A percentile compares a stretch with the other conserved stretches of the same genome.
phyloP scores from a whole-genome alignment of 1,140 invertebrate genomes.

The Piezodorus guildinii region DNA sequence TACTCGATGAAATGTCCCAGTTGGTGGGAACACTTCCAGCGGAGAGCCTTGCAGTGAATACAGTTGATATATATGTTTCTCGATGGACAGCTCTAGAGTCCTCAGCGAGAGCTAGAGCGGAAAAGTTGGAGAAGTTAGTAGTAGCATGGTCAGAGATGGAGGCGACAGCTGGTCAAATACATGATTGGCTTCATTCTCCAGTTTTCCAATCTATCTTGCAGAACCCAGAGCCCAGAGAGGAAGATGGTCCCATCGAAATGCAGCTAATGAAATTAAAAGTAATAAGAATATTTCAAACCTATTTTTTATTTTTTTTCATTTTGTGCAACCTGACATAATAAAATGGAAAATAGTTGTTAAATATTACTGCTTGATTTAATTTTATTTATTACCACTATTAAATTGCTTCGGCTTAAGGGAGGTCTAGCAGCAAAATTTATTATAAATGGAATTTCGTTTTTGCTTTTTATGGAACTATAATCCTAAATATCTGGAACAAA shows the following conservation, averaged over 20 bases:
- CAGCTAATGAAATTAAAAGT: slow-evolving; percentile 54
- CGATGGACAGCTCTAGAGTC: slow-evolving; percentile 66
- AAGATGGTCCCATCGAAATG: slow-evolving; percentile 43
- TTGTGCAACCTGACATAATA: neutral
- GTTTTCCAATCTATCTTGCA: slow-evolving; percentile 41
- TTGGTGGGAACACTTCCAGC: slow-evolving; percentile 60
- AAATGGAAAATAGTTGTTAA: too few relatives aligned
- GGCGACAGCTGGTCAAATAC: slow-evolving; percentile 52
- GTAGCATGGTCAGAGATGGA: slow-evolving; percentile 70
- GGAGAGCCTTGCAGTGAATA: slow-evolving; percentile 61
- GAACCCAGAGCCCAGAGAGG: slow-evolving; percentile 1
- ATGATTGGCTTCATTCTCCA: slow-evolving; percentile 56
- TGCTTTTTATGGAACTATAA: too few relatives aligned
- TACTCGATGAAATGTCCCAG: slow-evolving; percentile 53
- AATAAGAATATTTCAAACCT: slow-evolving; percentile 2
- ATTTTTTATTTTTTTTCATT: slow-evolving; percentile 2
- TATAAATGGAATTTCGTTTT: too few relatives aligned
- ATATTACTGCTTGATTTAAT: too few relatives aligned
- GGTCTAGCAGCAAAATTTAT: too few relatives aligned
- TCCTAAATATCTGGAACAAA: too few relatives aligned
- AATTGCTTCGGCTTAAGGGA: too few relatives aligned
- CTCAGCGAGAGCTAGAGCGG: slow-evolving; percentile 54
- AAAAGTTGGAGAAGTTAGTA: slow-evolving; percentile 65
- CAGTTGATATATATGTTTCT: slow-evolving; percentile 63
- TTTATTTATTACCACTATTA: too few relatives aligned